Evolutionary conservation across 1,140 invertebrate species (phyloP).

Genomic region (Pomacea maculata): DNA sequence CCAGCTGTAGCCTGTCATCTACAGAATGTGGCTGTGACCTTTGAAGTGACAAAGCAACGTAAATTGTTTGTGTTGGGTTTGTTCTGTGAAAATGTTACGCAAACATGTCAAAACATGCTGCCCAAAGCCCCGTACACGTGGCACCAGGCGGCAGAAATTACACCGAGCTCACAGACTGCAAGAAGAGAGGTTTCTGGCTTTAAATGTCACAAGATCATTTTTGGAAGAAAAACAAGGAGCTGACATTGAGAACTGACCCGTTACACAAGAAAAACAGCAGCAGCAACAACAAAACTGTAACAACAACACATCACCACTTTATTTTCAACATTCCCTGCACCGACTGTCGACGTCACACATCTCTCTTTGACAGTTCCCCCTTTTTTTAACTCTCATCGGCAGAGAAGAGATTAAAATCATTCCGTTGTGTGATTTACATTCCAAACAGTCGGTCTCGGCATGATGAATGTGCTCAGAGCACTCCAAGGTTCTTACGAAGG

Average conservation of each 20-base stretch:
- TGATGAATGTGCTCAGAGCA: too few relatives aligned
- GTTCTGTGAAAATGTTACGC: slow-evolving; percentile 10
- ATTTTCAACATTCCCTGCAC: too few relatives aligned
- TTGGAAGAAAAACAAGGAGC: not conserved
- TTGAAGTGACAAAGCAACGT: slow-evolving; percentile 6
- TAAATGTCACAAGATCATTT: slow-evolving; percentile 3
- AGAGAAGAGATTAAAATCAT: too few relatives aligned
- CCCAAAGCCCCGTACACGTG: not conserved
- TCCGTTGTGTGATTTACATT: too few relatives aligned
- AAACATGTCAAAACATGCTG: slow-evolving; percentile 18
- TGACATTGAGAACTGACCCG: not conserved
- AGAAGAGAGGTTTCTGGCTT: not conserved
- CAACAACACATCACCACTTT: too few relatives aligned
- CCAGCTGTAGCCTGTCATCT: slow-evolving; percentile 5
- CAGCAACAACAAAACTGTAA: too few relatives aligned
- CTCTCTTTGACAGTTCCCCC: too few relatives aligned
- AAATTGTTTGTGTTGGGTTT: slow-evolving; percentile 14
- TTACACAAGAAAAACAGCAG: not conserved
- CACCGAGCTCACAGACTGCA: not conserved
- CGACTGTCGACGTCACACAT: too few relatives aligned
- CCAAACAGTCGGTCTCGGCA: too few relatives aligned
- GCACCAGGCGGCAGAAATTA: not conserved
- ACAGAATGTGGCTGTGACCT: not conserved
- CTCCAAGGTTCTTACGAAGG: too few relatives aligned
- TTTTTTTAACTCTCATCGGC: too few relatives aligned